Evolutionary conservation across 2,113 vertebrate species (phyloP), one percentile per base, ranked within the genome.

Genomic region (Psammodynastes pulverulentus): DNA sequence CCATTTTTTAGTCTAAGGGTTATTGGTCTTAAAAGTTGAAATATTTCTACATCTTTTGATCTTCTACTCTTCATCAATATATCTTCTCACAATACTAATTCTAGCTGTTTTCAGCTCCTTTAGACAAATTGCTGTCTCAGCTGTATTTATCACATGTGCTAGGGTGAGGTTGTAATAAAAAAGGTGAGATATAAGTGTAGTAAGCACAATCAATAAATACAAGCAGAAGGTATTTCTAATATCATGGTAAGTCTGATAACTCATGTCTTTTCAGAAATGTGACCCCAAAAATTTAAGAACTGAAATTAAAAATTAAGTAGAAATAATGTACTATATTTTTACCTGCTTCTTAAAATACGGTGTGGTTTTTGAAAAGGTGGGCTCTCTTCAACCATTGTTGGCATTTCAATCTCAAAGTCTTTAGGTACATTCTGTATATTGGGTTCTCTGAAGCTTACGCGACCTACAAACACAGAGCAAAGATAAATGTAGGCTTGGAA

Each of bases 371-470:
- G 98, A 46, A 97, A 98, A 29, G 98, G 98, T 8, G 98, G 98
- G 93, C 98, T 99, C 95, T 99, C 98, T 91, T 94, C 98, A 79
- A 99, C 97, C 87, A 98, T 87, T 1, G 97, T 97, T 4, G 98
- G 98, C 98, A 99, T 98, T 95, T 97, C 94, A 85, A 99, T 99
- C 96, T 99, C 98, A 98, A 99, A 99, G 96, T 99, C 99, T 97
- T 98, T 99, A 62, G 99, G 99, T 43, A 99, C 98, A 1, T 98
- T 99, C 97, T 99, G 99, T 96, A 99, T 98, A 96, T 99, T 99
- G 93, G 99, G 99, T 93, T 99, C 99, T 67, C 91, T 98, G 95
- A 99, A 99, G 94, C 98, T 98, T 94, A 99, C 97, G 93, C 99
- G 97, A 86, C 99, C 99, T 99, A 96, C 95, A 94, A 96, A 24